These are phyloP conservation scores for Aporophyla lueneburgensis DNA, from an alignment of 2,888 invertebrate genomes.

Conservation along the genomic window DNA sequence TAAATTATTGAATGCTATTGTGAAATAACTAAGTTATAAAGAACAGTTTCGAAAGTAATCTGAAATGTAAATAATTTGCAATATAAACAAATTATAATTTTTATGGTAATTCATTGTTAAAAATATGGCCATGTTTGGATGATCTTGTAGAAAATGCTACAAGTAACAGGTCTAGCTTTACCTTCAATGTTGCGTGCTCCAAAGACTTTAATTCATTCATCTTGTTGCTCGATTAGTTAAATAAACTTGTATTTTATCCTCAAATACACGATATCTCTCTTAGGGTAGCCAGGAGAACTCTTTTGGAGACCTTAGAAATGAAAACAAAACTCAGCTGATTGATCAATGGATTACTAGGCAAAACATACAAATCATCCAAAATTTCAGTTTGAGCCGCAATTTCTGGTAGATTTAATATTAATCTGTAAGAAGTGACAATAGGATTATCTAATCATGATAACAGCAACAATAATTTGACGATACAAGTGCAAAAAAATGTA, in stretches of 20 bases:
- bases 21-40: background rate
- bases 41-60: background rate
- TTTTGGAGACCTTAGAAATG: slow-evolving; percentile 70
- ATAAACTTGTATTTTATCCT: slow-evolving; percentile 53
- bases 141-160: slow-evolving; percentile 27
- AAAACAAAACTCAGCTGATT: slow-evolving; percentile 91
- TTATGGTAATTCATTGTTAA: background rate
- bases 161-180: slow-evolving; percentile 79
- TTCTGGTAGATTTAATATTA: slow-evolving; percentile 9
- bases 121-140: slow-evolving; percentile 21
- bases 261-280: slow-evolving; percentile 21
- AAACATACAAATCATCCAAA: slow-evolving; percentile 61
- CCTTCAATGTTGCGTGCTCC: slow-evolving; percentile 99
- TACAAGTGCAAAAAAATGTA: slow-evolving; percentile 13
- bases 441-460: slow-evolving; percentile 16
- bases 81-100: background rate
- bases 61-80: background rate
- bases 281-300: slow-evolving; percentile 36
- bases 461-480: slow-evolving; percentile 35
- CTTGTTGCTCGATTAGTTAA: slow-evolving; percentile 66
- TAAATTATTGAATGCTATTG: background rate
- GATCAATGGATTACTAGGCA: slow-evolving; percentile 53
- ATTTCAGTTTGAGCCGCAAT: slow-evolving; percentile 10
- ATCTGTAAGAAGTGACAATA: background rate
- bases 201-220: slow-evolving; percentile 98